Percentiles rank a stretch among this genome's conserved stretches.
phyloP scores from a whole-genome alignment of 2,797 vertebrate species.

The Enteromius afrohamiltoni region DNA sequence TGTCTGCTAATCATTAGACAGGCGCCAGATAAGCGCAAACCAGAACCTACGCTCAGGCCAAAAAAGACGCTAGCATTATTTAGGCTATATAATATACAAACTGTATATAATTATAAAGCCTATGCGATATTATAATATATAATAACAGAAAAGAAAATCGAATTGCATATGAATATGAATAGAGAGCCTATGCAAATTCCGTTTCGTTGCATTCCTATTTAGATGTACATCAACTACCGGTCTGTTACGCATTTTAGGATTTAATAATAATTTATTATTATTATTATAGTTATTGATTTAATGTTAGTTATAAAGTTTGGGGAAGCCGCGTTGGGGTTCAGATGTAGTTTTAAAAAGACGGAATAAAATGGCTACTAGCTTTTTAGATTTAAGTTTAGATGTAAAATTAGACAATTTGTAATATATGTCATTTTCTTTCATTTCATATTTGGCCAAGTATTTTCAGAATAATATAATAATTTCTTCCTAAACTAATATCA shows the following conservation, averaged over 20 bases:
- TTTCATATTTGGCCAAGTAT: neutral
- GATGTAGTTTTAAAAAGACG: neutral
- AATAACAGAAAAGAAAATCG: neutral
- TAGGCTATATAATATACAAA: neutral
- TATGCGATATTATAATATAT: neutral
- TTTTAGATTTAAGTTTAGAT: neutral
- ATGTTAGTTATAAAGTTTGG: neutral
- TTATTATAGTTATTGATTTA: neutral
- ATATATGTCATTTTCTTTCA: neutral
- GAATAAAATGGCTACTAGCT: neutral
- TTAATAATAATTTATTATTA: neutral
- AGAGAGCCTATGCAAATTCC: neutral
- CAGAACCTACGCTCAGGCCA: neutral
- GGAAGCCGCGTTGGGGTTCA: neutral
- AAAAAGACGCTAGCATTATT: neutral
- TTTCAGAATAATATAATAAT: neutral
- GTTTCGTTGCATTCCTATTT: slow-evolving; percentile 6
- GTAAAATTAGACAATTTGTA: neutral
- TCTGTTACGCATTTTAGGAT: neutral
- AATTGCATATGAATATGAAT: neutral
- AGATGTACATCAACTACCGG: neutral
- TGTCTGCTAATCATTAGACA: slow-evolving; percentile 65
- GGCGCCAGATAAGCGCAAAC: slow-evolving; percentile 75
- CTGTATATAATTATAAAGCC: neutral
- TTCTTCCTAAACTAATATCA: neutral